Base-by-base conservation (phyloP, 1,140 invertebrate genomes). In the Pseudomyrmex sp. region DNA sequence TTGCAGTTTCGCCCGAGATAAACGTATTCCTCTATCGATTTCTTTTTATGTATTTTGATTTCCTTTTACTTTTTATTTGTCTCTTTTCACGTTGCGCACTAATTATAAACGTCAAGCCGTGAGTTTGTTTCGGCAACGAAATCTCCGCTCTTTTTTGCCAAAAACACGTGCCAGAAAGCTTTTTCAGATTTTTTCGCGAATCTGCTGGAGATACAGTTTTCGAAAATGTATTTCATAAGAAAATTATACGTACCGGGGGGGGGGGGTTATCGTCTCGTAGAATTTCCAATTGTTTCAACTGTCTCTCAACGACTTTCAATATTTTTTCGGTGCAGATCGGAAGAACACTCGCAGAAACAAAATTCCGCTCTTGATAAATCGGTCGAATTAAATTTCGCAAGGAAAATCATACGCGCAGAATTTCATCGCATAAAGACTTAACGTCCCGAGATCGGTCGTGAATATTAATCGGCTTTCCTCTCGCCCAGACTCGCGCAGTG, bases 381-480 rank as follows among this genome's bases (percentile, higher is more conserved):
- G 54, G 66, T 59, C 20, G 66, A 80, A 80, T 80, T 80, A 80
- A 80, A 80, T 80, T 72, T 70, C 54, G 66, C 66, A 59, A 72
- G 76, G 54, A 80, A 80, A 80, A 80, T 80, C 76, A 80, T 59
- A 80, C 76, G 76, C 66, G 76, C 66, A 23, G 66, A 80, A 80
- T 80, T 80, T 70, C 66, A 72, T 80, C 76, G 23, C 50, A 80
- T 80, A 72, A 80, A 80, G 76, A 66, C 44, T 80, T 80, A 80
- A 54, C 76, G 76, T 80, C 20, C 66, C 54, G 76, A 72, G 66
- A 72, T 80, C 76, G 76, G 76, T 70, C 54, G 76, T 80, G 76
- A 80, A 80, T 80, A 80, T 80, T 80, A 80, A 80, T 80, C 76
- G 66, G 76, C 76, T 80, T 72, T 80, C 66, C 66, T 61, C 46